Conservation (phyloP, 2,888 invertebrate species). For the Ophion ventricosus region DNA sequence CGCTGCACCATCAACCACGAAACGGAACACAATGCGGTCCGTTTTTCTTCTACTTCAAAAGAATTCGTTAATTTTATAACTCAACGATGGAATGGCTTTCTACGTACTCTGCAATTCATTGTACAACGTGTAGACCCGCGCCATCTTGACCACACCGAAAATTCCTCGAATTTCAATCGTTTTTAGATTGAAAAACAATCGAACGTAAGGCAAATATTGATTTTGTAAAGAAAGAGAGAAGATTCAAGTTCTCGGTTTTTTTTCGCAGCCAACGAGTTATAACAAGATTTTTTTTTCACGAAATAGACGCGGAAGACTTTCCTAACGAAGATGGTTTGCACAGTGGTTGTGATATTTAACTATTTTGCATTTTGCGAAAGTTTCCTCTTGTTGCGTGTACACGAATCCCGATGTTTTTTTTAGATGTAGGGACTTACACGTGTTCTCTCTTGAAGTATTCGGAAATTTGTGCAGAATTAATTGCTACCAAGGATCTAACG, state of each 20-base stretch:
- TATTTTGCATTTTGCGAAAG: not conserved
- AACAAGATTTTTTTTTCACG: too few relatives aligned
- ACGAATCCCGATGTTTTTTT: not conserved
- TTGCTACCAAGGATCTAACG: not conserved
- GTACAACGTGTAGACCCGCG: not conserved
- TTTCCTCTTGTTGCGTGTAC: not conserved
- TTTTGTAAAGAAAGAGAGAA: not conserved
- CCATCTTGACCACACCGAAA: not conserved
- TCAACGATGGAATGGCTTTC: not conserved
- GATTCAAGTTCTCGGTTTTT: not conserved
- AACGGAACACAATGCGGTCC: not conserved
- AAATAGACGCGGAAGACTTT: too few relatives aligned
- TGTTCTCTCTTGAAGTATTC: not conserved
- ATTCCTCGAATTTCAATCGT: not conserved
- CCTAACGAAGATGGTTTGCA: too few relatives aligned
- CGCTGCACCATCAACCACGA: not conserved
- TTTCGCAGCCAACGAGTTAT: too few relatives aligned
- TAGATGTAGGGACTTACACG: not conserved
- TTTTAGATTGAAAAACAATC: not conserved
- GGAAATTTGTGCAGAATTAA: constrained; percentile 1
- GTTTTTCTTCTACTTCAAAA: not conserved
- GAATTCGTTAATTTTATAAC: not conserved
- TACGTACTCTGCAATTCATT: not conserved
- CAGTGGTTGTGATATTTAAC: not conserved
- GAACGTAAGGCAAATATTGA: not conserved